Evolutionary conservation across 2,888 invertebrate species (phyloP), one percentile per base, ranked within the genome.

Genomic region (Uloborus plumipes): DNA sequence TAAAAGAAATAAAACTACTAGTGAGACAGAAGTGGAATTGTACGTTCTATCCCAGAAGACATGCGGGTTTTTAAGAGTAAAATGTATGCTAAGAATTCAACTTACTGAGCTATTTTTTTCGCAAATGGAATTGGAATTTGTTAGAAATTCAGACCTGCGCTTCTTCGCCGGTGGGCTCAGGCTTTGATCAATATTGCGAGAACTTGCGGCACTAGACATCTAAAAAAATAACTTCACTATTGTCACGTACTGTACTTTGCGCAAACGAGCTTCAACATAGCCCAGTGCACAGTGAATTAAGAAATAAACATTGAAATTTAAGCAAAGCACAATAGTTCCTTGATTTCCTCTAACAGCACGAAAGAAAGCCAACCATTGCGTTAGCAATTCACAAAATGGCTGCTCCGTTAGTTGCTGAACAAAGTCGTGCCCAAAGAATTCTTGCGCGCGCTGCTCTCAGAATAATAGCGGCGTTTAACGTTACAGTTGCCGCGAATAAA

Each of bases 151-250:
- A 62, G 76, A 55, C 80, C 64, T 84, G 66, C 80, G 80, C 76
- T 80, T 84, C 70, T 84, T 84, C 76, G 84, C 79, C 80, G 84
- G 84, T 76, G 80, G 84, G 80, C 84, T 79, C 78, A 79, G 84
- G 84, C 69, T 76, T 72, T 72, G 72, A 73, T 80, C 80, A 53
- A 22, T 59, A 67, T 59, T 76, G 75, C 53, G 82, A 67, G 75
- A 72, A 76, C 72, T 73, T 84, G 67, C 71, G 51, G 76, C 84
- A 84, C 84, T 84, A 84, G 84, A 84, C 84, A 84, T 84, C 84
- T 84, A 80, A 84, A 79, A 79, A 78, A 70, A 83, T 77, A 77
- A 82, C 75, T 82, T 71, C 83, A 65, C 66, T 59, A 82, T 61
- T 76, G 65, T 82, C 81, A 75, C 70, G 76, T 70, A 75, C 75